Base-by-base conservation (phyloP, 2,888 invertebrate species). In the Drosophila phalerata region DNA sequence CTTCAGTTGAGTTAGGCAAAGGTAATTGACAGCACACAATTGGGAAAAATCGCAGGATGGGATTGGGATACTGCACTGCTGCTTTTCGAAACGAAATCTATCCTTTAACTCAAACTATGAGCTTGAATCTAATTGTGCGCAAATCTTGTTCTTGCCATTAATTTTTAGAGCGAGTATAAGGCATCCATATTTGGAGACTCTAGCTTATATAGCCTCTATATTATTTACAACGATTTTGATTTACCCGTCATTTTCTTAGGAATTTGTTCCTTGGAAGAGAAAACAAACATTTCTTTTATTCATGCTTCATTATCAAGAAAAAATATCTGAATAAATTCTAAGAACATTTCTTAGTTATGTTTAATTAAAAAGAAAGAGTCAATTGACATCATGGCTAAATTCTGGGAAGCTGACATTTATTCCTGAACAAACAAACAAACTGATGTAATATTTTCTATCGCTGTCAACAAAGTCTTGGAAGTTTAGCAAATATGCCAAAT, bases 11-110 rank as follows among this genome's bases (percentile, higher is more conserved):
- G 57, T 8, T 22, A 38, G 40, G 52, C 10, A 40, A 63, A 57
- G 34, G 37, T 69, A 58, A 34, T 52, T 62, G 69, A 68, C 63
- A 63, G 43, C 66, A 34, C 25, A 22, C 43, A 65, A 63, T 48
- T 55, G 25, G 40, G 19, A 55, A 37, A 53, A 38, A 28, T 28
- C 47, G 13, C 30, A 3, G 47, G 19, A 45, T 6, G 8, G 11
- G 3, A 2, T 25, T 34, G 11, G 45, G 9, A 6, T 22, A 15
- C 8, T 34, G 42, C 19, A 34, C 42, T 43, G 28, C 17, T 52
- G 52, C 32, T 34, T 19, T 55, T 32, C 5, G 17, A 25, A 32
- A 11, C 25, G 22, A 25, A 48, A 55, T 15, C 15, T 17, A 40
- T 15, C n/a, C 28, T 42, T 5, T 19, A 5, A 11, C 17, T 42